Conservation (phyloP, 2,113 vertebrate genomes). For the Aspiorhynchus laticeps region DNA sequence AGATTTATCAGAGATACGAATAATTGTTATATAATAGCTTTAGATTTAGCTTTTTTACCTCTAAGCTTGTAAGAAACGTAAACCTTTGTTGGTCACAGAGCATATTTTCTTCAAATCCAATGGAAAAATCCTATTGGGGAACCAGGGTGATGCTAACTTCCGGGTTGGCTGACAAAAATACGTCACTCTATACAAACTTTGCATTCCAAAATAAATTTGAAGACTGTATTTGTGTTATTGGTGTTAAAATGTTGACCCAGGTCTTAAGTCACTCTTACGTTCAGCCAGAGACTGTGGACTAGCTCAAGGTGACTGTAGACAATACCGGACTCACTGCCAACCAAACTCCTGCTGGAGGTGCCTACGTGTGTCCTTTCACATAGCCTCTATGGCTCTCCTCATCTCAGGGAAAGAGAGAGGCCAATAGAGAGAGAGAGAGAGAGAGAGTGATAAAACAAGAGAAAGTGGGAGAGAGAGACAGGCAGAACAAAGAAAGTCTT, state of each 20-base stretch:
- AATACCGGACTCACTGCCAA: constrained; percentile 59
- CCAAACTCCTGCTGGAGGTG: constrained; percentile 65
- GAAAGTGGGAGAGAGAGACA: constrained; percentile 16
- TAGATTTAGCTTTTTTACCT: background rate
- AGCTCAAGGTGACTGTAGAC: constrained; percentile 55
- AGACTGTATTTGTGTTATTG: background rate
- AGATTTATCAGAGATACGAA: background rate
- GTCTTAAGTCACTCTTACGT: constrained; percentile 17
- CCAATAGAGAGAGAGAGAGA: too few species aligned
- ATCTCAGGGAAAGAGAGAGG: constrained; percentile 17
- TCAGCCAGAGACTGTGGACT: constrained; percentile 29
- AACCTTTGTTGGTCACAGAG: background rate
- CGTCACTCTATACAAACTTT: background rate
- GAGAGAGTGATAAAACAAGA: constrained; percentile 35
- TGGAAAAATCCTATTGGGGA: background rate
- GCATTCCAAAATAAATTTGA: background rate
- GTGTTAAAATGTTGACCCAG: background rate
- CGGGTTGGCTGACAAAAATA: background rate
- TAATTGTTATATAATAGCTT: background rate
- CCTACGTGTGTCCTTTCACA: constrained; percentile 74
- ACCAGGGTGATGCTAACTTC: background rate
- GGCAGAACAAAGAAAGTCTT: constrained; percentile 42
- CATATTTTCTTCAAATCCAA: background rate
- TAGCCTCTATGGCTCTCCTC: constrained; percentile 41
- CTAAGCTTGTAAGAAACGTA: background rate